These are phyloP conservation scores for Somateria mollissima DNA, from an alignment of 2,797 vertebrate genomes.

Conservation along the genomic window DNA sequence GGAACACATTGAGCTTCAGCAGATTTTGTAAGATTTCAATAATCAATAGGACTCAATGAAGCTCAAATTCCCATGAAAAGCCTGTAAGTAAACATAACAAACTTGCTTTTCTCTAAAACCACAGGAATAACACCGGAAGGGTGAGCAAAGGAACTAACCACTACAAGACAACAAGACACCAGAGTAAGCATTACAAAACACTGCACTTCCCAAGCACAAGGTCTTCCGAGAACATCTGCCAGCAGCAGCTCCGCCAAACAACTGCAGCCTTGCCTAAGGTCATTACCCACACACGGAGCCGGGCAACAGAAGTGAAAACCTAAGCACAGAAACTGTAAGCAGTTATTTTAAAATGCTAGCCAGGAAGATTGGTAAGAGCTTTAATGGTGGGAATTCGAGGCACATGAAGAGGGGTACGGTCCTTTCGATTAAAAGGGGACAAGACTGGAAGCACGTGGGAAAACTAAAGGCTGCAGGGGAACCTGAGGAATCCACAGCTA, in stretches of 20 bases:
- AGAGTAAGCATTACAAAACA: not conserved
- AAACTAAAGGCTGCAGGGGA: not conserved
- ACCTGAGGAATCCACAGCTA: not conserved
- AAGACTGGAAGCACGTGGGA: not conserved
- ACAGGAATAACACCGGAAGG: not conserved
- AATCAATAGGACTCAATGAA: not conserved
- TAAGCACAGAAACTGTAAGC: not conserved
- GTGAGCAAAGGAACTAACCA: not conserved
- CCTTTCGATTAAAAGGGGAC: not conserved
- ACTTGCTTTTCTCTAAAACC: not conserved
- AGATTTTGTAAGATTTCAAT: not conserved
- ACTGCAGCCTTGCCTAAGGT: not conserved
- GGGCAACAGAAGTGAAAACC: not conserved
- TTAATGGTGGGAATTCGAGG: not conserved
- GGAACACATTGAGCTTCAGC: not conserved
- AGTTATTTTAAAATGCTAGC: not conserved
- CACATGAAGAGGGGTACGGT: not conserved
- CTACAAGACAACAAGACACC: not conserved
- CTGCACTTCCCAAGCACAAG: not conserved
- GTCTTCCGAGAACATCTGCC: not conserved
- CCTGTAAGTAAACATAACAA: not conserved
- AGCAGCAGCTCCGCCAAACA: not conserved
- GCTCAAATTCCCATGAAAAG: not conserved
- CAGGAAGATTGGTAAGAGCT: not conserved
- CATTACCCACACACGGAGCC: not conserved